These are phyloP conservation scores for Anoncus sp. DNA, from an alignment of 2,888 invertebrate species.

Conservation along the genomic window DNA sequence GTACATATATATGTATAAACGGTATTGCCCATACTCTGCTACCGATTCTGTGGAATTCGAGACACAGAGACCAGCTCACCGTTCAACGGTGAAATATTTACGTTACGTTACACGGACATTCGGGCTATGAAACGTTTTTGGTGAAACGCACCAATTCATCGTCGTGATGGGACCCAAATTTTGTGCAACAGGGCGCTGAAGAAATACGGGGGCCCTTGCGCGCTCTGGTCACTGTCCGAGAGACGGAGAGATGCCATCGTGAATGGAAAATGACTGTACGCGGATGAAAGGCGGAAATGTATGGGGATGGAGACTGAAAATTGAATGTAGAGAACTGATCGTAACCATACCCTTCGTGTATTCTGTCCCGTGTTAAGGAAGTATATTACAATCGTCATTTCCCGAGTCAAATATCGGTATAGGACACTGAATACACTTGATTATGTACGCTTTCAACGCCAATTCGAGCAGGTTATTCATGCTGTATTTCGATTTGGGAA, in stretches of 20 bases:
- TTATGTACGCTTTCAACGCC: neutral
- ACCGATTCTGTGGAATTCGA: conserved; percentile 43
- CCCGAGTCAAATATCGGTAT: no score
- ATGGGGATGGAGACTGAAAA: neutral
- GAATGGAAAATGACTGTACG: conserved; percentile 39
- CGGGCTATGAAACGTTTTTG: conserved; percentile 72
- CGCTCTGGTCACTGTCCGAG: conserved; percentile 62
- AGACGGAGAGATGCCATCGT: conserved; percentile 33
- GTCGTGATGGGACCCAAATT: conserved; percentile 72
- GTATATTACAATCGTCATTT: no score
- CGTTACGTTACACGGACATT: conserved; percentile 81
- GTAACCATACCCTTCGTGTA: no score
- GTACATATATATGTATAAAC: conserved; percentile 9
- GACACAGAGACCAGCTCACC: conserved; percentile 28
- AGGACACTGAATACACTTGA: no score
- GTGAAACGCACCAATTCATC: conserved; percentile 60
- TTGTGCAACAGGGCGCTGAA: conserved; percentile 69
- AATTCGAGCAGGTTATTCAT: neutral
- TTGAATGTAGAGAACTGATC: conserved; percentile 1
- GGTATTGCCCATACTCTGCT: conserved; percentile 15
- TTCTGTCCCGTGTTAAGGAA: no score
- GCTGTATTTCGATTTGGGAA: no score
- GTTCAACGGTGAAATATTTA: conserved; percentile 79
- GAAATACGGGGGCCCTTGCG: conserved; percentile 68
- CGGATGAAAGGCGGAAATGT: conserved; percentile 12